Base-by-base conservation (phyloP, 2,113 vertebrate genomes). In the Trinectes maculatus region DNA sequence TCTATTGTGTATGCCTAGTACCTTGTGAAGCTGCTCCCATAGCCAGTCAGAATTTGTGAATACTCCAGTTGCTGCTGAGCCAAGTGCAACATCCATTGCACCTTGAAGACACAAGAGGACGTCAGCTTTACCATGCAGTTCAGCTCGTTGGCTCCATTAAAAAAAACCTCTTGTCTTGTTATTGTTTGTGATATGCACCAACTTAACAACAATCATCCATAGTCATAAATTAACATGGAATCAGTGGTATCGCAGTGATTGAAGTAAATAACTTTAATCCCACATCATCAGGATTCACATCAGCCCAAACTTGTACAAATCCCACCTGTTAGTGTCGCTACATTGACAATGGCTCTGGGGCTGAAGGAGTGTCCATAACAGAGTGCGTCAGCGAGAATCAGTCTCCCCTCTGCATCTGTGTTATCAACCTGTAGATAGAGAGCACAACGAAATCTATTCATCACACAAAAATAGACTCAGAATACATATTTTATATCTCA, bases 31-130 rank as follows among this genome's bases (percentile, higher is more conserved):
- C 68, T 92, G 92, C 73, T 89, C 88, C 96, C 96, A 99, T 52
- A 99, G 94, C 96, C 95, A 96, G 61, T 95, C 90, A 3, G 96
- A 99, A 77, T 98, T 99, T 53, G 96, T 96, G 57, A 99, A 99
- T 28, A 99, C 96, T 8, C 96, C 98, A 28, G 96, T 88, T 0
- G 96, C 96, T 46, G 94, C 95, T 34, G 98, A 99, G 16, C 98
- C 98, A 56, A 99, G 40, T 10, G 98, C 97, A 12, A 98, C 86
- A 83, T 96, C 94, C 92, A 99, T 96, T 13, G 96, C 98, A 84
- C 98, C 98, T 98, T 79, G 19, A 72, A 74, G 21, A 76, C 26
- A 36, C 1, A 68, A 62, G 3, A 26, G 5, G 19, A 3, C 12
- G n/a, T n/a, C n/a, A n/a, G n/a, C n/a, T n/a, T n/a, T n/a, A n/a